Conservation (phyloP, 2,888 invertebrate species). For the Anthophora plumipes region DNA sequence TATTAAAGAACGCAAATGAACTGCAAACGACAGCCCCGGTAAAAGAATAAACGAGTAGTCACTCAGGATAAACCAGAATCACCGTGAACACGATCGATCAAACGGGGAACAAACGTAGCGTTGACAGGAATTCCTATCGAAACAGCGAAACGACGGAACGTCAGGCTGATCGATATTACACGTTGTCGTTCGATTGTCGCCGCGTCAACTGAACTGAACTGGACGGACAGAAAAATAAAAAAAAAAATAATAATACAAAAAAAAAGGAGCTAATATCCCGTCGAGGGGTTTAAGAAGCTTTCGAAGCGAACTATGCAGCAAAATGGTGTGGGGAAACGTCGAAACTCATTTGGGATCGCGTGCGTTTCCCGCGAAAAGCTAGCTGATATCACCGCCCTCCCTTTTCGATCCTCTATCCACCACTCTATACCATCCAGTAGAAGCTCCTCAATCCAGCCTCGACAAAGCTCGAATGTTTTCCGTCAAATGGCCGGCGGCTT, state of each 20-base stretch:
- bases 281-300: conserved; percentile 7
- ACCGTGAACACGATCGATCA: background rate
- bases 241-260: background rate
- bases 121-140: background rate
- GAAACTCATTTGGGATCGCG: background rate
- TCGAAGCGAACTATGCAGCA: background rate
- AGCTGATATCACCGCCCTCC: background rate
- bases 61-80: background rate
- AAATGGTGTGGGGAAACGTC: background rate
- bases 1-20: background rate
- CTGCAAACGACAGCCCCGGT: background rate
- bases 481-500: conserved; percentile 44
- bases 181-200: background rate
- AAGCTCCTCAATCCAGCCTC: background rate
- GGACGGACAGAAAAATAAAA: too few relatives aligned
- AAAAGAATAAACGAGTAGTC: background rate
- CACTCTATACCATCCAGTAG: too few relatives aligned
- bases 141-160: background rate
- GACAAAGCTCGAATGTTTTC: conserved; percentile 53
- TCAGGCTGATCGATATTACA: conserved; percentile 6
- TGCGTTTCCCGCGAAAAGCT: conserved; percentile 26
- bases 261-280: background rate
- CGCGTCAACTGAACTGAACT: background rate
- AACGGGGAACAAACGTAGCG: background rate
- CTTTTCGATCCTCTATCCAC: too few relatives aligned